Percentiles rank a stretch among this genome's conserved stretches.
phyloP scores from a whole-genome alignment of 2,888 invertebrate genomes.

The Chesias legatella region DNA sequence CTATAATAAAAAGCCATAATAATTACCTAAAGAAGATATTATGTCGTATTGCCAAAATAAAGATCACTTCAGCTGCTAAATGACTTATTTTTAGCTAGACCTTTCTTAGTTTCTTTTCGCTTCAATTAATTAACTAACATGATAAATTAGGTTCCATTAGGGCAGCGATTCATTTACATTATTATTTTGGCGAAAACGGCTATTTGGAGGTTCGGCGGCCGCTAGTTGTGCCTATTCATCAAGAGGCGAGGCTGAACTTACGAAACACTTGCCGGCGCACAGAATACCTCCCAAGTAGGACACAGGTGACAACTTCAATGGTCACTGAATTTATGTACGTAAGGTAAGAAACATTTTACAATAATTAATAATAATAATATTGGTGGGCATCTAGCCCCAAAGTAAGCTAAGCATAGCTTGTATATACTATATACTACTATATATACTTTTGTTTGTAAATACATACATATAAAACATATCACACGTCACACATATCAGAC shows the following conservation, averaged over 20 bases:
- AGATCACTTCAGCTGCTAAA: no score
- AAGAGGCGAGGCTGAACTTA: slow-evolving; percentile 40
- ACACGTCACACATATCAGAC: no score
- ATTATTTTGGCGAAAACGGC: slow-evolving; percentile 34
- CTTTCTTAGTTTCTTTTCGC: slow-evolving; percentile 8
- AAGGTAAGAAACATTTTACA: background rate
- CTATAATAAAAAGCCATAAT: no score
- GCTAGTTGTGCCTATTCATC: slow-evolving; percentile 55
- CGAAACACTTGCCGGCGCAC: slow-evolving; percentile 39
- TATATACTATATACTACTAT: no score
- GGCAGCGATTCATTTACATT: slow-evolving; percentile 31
- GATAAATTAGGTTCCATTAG: slow-evolving; percentile 23
- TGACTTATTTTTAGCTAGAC: no score
- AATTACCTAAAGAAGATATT: no score
- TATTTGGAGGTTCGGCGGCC: slow-evolving; percentile 39
- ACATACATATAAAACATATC: no score
- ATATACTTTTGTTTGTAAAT: no score
- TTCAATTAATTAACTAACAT: slow-evolving; percentile 24
- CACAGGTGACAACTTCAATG: background rate
- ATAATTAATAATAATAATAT: background rate
- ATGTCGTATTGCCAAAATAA: no score
- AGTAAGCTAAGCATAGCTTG: no score
- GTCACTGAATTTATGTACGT: slow-evolving; percentile 2
- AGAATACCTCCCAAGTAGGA: slow-evolving; percentile 11
- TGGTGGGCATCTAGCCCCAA: no score